These are phyloP conservation scores for Xylota segnis DNA, from an alignment of 2,888 invertebrate species.

Conservation along the genomic window DNA sequence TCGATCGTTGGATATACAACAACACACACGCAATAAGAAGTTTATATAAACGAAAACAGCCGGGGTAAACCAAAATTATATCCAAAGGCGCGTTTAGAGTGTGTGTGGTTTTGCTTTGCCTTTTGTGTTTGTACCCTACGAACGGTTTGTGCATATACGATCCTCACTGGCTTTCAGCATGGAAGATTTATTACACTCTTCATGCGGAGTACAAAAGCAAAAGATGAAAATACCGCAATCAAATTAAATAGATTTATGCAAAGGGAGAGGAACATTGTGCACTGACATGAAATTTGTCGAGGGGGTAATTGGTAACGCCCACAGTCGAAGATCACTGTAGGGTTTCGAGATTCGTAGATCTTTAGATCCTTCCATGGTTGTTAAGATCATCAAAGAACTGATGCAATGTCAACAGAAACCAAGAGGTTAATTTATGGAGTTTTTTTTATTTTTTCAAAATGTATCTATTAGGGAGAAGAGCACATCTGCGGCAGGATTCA, in stretches of 20 bases:
- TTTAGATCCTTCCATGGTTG: neutral
- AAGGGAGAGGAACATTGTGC: constrained; percentile 15
- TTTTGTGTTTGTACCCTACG: constrained; percentile 66
- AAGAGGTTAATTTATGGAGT: neutral
- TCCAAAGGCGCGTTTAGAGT: constrained; percentile 66
- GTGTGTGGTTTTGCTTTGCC: constrained; percentile 39
- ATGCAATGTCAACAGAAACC: neutral
- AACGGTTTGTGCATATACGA: constrained; percentile 63
- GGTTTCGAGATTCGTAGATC: neutral
- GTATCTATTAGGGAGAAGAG: neutral
- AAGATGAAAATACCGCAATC: constrained; percentile 52
- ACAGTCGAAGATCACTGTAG: constrained; percentile 13
- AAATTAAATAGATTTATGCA: constrained; percentile 58
- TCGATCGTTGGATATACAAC: constrained; percentile 32
- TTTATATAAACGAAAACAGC: neutral
- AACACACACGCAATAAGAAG: constrained; percentile 7
- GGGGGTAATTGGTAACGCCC: constrained; percentile 64
- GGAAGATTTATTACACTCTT: constrained; percentile 58
- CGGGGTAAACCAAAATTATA: constrained; percentile 39
- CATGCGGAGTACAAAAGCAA: constrained; percentile 11
- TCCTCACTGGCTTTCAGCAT: constrained; percentile 60
- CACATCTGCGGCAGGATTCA: neutral
- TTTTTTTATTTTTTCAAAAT: neutral
- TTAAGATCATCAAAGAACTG: neutral
- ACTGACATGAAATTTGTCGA: constrained; percentile 22